These are phyloP conservation scores for Eremophila alpestris DNA, from an alignment of 2,797 vertebrate species.

Conservation along the genomic window DNA sequence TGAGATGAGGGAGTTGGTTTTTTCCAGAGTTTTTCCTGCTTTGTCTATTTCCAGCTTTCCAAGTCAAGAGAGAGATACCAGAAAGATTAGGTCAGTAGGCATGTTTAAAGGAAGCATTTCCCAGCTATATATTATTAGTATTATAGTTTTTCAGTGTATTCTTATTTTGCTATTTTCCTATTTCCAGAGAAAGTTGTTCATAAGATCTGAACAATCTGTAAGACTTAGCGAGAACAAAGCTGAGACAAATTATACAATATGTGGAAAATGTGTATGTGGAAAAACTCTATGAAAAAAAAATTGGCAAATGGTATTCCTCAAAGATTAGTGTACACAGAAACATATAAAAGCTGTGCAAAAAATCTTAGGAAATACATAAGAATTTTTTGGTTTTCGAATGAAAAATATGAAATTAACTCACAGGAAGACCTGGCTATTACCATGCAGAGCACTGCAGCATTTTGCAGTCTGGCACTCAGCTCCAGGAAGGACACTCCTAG, in stretches of 20 bases:
- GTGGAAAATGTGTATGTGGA: constrained; percentile 38
- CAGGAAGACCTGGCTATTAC: not conserved
- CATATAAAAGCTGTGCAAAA: constrained; percentile 6
- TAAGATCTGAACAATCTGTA: constrained; percentile 7
- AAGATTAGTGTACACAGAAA: not conserved
- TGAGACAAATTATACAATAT: not conserved
- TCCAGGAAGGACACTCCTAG: not conserved
- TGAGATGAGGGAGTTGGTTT: not conserved
- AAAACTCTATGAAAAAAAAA: constrained; percentile 29
- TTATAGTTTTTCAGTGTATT: not conserved
- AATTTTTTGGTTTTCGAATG: constrained; percentile 35
- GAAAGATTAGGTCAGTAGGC: not conserved
- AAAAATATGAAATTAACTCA: constrained; percentile 4
- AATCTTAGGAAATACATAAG: constrained; percentile 7
- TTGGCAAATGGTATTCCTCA: constrained; percentile 12
- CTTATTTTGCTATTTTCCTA: not conserved
- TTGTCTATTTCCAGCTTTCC: not conserved
- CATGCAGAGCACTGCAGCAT: not conserved
- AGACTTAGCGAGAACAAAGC: not conserved
- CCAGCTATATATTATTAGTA: not conserved
- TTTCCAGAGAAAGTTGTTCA: not conserved
- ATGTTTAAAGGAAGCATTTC: not conserved
- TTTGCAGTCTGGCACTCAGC: not conserved
- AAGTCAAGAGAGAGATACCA: not conserved
- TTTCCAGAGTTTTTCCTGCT: not conserved